Conservation (phyloP, 1,140 invertebrate species). For the Tyrophagus putrescentiae region DNA sequence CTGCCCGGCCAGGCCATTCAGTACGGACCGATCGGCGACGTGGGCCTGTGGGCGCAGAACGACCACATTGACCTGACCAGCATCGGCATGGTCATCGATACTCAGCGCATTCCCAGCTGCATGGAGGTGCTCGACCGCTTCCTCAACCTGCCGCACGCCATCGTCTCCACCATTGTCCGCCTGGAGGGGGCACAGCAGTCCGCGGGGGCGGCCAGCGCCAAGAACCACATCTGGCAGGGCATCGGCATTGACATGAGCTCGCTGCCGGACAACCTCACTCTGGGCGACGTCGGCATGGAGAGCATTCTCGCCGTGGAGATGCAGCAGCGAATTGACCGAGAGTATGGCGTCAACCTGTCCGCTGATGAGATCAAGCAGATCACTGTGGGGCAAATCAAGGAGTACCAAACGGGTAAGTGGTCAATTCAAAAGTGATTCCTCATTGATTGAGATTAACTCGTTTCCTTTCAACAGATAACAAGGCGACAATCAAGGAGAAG, state of each 20-base stretch:
- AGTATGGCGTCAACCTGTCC: conserved; percentile 19
- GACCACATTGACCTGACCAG: conserved; percentile 79
- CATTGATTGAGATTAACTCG: neutral
- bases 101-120: conserved; percentile 76
- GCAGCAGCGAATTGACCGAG: conserved; percentile 38
- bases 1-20: conserved; percentile 69
- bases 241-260: conserved; percentile 16
- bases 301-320: conserved; percentile 94
- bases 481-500: neutral
- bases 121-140: conserved; percentile 67
- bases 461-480: neutral
- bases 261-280: conserved; percentile 42
- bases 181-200: conserved; percentile 6
- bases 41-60: conserved; percentile 74
- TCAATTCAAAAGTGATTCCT: neutral
- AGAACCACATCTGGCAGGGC: conserved; percentile 14
- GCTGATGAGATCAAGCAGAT: conserved; percentile 20
- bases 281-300: conserved; percentile 88
- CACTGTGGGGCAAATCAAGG: conserved; percentile 18
- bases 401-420: conserved; percentile 9
- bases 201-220: neutral
- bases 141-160: conserved; percentile 25
- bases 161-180: conserved; percentile 17
- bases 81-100: conserved; percentile 76
- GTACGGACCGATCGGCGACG: conserved; percentile 93